Conservation (phyloP, 2,113 vertebrate species). For the Pterocles gutturalis region DNA sequence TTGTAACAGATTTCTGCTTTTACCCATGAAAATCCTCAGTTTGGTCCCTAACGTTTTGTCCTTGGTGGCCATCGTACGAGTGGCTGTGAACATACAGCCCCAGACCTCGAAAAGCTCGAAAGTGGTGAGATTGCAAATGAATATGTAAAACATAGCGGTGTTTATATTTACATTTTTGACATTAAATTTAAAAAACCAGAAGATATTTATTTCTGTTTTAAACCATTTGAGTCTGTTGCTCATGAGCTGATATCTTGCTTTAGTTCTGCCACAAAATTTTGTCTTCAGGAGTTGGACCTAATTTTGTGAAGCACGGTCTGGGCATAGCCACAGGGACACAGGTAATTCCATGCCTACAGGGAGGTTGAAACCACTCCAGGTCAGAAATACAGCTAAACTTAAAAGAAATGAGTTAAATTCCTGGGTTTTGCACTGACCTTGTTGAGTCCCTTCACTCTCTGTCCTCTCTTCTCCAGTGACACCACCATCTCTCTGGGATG, state of each 20-base stretch:
- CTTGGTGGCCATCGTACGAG: background rate
- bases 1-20: background rate
- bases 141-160: rapidly evolving
- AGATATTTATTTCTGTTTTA: background rate
- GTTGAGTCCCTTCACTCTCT: background rate
- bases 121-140: background rate
- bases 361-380: background rate
- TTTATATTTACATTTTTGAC: background rate
- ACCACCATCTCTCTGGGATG: background rate
- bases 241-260: background rate
- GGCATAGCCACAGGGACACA: background rate
- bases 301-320: background rate
- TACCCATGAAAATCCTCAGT: background rate
- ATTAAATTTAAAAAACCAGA: background rate
- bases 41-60: background rate
- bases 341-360: background rate
- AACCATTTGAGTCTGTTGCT: background rate
- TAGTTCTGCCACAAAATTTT: background rate
- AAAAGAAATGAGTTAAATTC: background rate
- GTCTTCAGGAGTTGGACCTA: background rate
- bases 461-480: background rate
- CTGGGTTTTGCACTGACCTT: background rate
- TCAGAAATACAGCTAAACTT: background rate
- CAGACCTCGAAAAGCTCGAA: background rate
- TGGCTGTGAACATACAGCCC: background rate